These are phyloP conservation scores for Tetramorium bicarinatum DNA, from an alignment of 2,888 invertebrate species.

Conservation along the genomic window DNA sequence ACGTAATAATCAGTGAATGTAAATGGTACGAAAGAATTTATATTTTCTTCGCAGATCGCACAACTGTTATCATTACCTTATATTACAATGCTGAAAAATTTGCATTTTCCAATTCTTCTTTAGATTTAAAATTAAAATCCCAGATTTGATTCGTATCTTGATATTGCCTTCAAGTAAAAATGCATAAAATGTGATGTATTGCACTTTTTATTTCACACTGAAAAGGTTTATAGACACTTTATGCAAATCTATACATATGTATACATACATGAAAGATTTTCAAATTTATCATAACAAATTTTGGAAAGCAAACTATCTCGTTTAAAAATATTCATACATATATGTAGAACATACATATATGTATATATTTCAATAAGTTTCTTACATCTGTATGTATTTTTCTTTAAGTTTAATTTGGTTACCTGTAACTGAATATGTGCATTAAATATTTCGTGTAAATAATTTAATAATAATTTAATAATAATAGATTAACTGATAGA, in stretches of 20 bases:
- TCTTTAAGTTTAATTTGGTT: not conserved
- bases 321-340: not conserved
- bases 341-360: not conserved
- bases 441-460: not conserved
- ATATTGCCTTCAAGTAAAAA: not conserved
- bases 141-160: not conserved
- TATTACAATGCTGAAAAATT: not conserved
- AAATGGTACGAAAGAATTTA: not conserved
- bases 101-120: not conserved
- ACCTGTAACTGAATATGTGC: not conserved
- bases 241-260: not conserved
- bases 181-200: not conserved
- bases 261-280: not conserved
- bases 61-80: not conserved
- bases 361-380: not conserved
- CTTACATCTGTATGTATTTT: not conserved
- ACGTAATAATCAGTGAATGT: constrained; percentile 33
- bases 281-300: not conserved
- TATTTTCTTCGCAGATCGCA: not conserved
- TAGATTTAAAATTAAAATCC: not conserved
- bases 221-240: not conserved
- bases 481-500: not conserved
- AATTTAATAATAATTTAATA: not conserved
- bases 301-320: not conserved
- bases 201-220: not conserved